Evolutionary conservation across 2,113 vertebrate species (phyloP).

Genomic region (Cynoglossus semilaevis): DNA sequence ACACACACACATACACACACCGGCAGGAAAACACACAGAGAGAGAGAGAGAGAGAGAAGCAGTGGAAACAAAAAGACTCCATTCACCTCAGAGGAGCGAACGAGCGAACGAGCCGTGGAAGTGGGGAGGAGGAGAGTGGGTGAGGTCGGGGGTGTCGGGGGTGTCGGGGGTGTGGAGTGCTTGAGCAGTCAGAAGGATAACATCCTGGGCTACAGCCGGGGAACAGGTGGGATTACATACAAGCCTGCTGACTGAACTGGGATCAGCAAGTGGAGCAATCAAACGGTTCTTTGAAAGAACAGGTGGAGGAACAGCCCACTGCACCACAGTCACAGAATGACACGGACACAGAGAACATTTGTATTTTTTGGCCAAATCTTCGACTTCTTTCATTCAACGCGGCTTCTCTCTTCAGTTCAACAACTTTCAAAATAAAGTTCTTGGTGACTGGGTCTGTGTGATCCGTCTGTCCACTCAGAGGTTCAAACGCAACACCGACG

Average conservation of each 20-base stretch:
- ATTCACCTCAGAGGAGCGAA: constrained; percentile 42
- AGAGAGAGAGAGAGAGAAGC: too few relatives aligned
- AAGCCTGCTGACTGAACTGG: constrained; percentile 26
- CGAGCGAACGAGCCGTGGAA: constrained; percentile 12
- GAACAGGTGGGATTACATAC: constrained; percentile 74
- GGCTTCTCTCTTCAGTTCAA: too few relatives aligned
- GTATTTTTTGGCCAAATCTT: too few relatives aligned
- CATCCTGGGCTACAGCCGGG: constrained; percentile 49
- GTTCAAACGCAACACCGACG: too few relatives aligned
- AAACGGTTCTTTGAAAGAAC: constrained; percentile 14
- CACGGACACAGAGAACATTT: too few relatives aligned
- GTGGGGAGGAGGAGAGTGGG: constrained; percentile 21
- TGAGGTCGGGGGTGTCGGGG: constrained; percentile 21
- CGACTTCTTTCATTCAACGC: too few relatives aligned
- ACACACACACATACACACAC: background rate
- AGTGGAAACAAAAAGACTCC: constrained; percentile 40
- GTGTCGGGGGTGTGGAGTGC: constrained; percentile 10
- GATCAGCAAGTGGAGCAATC: constrained; percentile 22
- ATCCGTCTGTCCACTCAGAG: too few relatives aligned
- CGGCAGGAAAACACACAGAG: constrained; percentile 16
- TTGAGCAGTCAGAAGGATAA: constrained; percentile 50
- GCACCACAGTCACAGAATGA: background rate
- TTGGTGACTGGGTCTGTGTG: too few relatives aligned
- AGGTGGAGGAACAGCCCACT: constrained; percentile 20
- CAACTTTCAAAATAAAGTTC: too few relatives aligned